These are phyloP conservation scores for Leptoclinus maculatus DNA, from an alignment of 2,797 vertebrate genomes.

Conservation along the genomic window DNA sequence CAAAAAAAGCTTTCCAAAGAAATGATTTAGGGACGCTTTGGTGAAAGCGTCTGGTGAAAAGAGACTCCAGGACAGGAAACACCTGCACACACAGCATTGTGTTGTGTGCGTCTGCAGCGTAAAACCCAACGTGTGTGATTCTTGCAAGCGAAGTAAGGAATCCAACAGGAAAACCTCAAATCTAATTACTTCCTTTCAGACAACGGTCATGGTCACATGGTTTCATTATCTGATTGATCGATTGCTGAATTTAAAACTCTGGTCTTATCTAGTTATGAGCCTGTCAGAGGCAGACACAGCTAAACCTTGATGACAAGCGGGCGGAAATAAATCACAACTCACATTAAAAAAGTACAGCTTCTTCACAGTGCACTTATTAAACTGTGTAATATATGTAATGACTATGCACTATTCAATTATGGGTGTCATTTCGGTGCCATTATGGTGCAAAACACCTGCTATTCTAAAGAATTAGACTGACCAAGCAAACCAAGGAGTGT, in stretches of 20 bases:
- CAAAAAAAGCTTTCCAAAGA: slow-evolving; percentile 35
- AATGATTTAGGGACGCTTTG: slow-evolving; percentile 38
- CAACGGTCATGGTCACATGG: background rate
- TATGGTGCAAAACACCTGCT: background rate
- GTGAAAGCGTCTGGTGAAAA: no score
- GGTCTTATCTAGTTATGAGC: background rate
- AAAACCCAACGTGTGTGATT: background rate
- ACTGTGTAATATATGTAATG: slow-evolving; percentile 14
- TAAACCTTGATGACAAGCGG: background rate
- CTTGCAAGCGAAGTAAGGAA: slow-evolving; percentile 6
- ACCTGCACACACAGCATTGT: slow-evolving; percentile 9
- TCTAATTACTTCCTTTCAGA: slow-evolving; percentile 35
- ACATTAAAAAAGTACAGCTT: background rate
- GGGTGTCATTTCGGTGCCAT: background rate
- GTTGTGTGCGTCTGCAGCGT: slow-evolving; percentile 1
- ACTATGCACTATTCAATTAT: background rate
- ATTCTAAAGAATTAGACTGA: background rate
- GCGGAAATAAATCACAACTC: no score
- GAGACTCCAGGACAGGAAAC: slow-evolving; percentile 49
- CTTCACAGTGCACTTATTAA: background rate
- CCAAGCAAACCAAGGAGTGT: background rate
- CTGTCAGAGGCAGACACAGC: background rate
- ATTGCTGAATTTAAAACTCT: background rate
- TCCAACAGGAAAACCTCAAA: slow-evolving; percentile 30
- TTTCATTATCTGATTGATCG: background rate